Evolutionary conservation across 2,797 vertebrate species (phyloP).

Genomic region (Bradypus variegatus): DNA sequence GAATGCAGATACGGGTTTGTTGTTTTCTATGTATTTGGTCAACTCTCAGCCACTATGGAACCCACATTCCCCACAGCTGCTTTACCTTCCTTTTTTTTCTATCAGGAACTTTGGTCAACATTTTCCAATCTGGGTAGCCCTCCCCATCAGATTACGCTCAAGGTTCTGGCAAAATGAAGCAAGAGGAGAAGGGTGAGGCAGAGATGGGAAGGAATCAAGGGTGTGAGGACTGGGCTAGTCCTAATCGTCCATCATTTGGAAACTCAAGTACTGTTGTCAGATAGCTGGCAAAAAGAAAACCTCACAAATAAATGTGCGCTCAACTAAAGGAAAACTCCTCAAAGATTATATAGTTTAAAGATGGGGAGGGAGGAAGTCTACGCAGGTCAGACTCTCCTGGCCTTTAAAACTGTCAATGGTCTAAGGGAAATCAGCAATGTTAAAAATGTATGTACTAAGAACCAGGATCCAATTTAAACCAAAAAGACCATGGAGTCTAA

Average conservation of each 20-base stretch:
- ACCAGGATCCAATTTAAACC: not conserved
- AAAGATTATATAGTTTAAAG: not conserved
- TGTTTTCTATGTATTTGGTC: not conserved
- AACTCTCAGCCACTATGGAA: rapidly evolving
- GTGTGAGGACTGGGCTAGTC: not conserved
- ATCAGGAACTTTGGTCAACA: rapidly evolving
- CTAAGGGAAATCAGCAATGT: not conserved
- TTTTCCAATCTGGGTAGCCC: not conserved
- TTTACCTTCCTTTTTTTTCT: not conserved
- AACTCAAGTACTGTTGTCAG: not conserved
- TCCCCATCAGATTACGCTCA: not conserved
- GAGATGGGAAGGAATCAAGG: too few species aligned
- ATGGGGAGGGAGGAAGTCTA: not conserved
- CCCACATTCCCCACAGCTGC: rapidly evolving
- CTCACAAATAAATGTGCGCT: slow-evolving; percentile 13
- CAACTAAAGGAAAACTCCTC: not conserved
- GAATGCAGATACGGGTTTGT: rapidly evolving
- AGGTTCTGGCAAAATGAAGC: not conserved
- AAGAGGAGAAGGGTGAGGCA: not conserved
- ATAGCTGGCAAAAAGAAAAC: slow-evolving; percentile 32
- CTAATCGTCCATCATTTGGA: not conserved
- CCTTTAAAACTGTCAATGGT: not conserved
- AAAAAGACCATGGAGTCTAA: not conserved
- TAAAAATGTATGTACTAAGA: not conserved
- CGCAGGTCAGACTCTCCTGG: not conserved